These are phyloP conservation scores for Strigamia transsilvanica DNA, from an alignment of 2,888 invertebrate genomes.

Conservation along the genomic window DNA sequence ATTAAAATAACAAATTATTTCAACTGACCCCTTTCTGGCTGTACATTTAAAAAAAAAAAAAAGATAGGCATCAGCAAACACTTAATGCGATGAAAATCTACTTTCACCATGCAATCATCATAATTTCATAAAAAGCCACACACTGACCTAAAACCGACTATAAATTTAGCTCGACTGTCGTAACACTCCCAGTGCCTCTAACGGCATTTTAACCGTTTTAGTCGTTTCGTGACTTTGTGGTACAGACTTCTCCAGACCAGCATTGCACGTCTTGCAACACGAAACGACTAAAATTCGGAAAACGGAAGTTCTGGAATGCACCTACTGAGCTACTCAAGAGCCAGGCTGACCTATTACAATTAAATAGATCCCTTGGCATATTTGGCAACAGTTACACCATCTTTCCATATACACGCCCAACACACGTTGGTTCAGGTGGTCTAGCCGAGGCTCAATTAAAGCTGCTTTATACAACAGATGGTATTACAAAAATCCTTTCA, in stretches of 20 bases:
- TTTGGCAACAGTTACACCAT: conserved; percentile 19
- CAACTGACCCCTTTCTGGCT: conserved; percentile 14
- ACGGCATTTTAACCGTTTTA: no score
- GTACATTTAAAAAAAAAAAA: conserved; percentile 15
- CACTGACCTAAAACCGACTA: conserved; percentile 26
- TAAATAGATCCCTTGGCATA: conserved; percentile 23
- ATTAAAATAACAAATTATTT: conserved; percentile 10
- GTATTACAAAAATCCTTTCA: neutral
- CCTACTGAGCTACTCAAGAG: conserved; percentile 1
- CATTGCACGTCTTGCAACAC: no score
- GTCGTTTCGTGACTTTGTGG: no score
- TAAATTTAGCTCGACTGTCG: conserved; percentile 31
- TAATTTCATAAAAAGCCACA: conserved; percentile 43
- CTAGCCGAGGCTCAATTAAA: neutral
- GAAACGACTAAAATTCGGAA: no score
- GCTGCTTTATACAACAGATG: conserved; percentile 23
- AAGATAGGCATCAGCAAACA: conserved; percentile 36
- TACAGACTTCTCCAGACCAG: no score
- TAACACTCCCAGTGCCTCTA: neutral
- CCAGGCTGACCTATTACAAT: conserved; percentile 18
- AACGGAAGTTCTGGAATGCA: no score
- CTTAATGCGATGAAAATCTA: conserved; percentile 32
- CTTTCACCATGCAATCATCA: conserved; percentile 46
- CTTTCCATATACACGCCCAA: neutral
- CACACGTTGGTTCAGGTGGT: conserved; percentile 33